Conservation (phyloP, 2,888 invertebrate genomes). For the Caenorhabditis imperialis region DNA sequence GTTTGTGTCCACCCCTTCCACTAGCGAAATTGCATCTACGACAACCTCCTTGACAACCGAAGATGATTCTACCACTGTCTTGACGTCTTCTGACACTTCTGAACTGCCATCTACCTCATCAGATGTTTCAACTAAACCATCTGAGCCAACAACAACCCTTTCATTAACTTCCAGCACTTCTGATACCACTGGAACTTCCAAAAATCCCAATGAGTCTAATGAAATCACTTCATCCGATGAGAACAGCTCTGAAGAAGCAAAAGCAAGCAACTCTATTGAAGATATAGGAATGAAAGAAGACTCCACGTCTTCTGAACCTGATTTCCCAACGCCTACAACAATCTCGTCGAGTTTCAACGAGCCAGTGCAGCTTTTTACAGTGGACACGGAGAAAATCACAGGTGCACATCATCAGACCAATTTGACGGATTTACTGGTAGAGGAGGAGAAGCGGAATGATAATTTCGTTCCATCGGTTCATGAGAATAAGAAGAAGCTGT, state of each 20-base stretch:
- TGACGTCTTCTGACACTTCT: neutral
- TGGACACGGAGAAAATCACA: constrained; percentile 14
- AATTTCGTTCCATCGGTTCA: constrained; percentile 7
- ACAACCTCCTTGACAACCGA: neutral
- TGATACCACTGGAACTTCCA: too few species aligned
- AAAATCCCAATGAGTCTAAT: too few species aligned
- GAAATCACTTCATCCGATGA: too few species aligned
- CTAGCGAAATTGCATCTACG: too few species aligned
- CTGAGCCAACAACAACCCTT: too few species aligned
- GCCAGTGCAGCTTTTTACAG: constrained; percentile 32
- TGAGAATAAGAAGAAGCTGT: neutral
- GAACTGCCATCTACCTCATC: too few species aligned
- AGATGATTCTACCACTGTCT: too few species aligned
- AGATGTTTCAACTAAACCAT: too few species aligned
- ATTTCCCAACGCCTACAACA: neutral
- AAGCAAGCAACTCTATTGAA: constrained; percentile 13
- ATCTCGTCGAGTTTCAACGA: too few species aligned
- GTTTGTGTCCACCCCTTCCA: too few species aligned
- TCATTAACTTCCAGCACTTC: too few species aligned
- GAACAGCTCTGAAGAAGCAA: constrained; percentile 11
- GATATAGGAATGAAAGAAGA: constrained; percentile 16
- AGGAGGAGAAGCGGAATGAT: constrained; percentile 18
- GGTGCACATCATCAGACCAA: constrained; percentile 16
- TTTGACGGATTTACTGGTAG: constrained; percentile 2
- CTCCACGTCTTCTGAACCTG: neutral